Evolutionary conservation across 92 coral and sea anemone genomes (phyloP).

Genomic region (Epizoanthus stellaris): DNA sequence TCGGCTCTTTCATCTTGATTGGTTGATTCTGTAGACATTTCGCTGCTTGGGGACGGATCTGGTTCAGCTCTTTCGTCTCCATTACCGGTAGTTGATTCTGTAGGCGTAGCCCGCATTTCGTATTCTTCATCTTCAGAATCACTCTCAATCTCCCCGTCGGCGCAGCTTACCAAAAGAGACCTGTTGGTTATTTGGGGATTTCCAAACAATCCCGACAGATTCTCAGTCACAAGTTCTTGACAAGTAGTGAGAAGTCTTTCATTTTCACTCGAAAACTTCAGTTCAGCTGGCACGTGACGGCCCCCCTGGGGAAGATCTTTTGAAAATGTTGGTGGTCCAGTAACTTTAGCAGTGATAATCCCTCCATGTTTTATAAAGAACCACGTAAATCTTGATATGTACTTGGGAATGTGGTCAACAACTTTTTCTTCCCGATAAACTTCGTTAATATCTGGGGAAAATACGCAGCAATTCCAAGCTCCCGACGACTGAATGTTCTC

Average conservation of each 20-base stretch:
- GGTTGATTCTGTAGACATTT: no score
- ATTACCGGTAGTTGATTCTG: no score
- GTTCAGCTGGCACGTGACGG: constrained; percentile 2
- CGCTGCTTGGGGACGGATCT: no score
- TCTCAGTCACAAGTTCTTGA: constrained; percentile 21
- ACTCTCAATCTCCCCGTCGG: background rate
- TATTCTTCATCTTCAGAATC: constrained; percentile 42
- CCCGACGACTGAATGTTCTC: constrained; percentile 13
- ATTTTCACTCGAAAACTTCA: background rate
- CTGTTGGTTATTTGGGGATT: constrained; percentile 57
- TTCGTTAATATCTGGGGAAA: background rate
- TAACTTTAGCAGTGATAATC: background rate
- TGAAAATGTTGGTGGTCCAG: constrained; percentile 1
- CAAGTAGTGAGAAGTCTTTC: background rate
- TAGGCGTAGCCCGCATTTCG: background rate
- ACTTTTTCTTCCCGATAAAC: constrained; percentile 24
- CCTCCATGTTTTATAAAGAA: background rate
- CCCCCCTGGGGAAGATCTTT: constrained; percentile 36
- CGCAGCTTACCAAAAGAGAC: background rate
- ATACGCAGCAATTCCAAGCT: constrained; percentile 21
- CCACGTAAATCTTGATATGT: background rate
- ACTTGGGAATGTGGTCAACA: constrained; percentile 12
- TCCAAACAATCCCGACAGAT: constrained; percentile 44
- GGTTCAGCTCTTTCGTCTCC: no score
- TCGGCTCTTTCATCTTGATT: no score